phyloP scores from a whole-genome alignment of 2,888 invertebrate genomes.

The Eudemis profundana region DNA sequence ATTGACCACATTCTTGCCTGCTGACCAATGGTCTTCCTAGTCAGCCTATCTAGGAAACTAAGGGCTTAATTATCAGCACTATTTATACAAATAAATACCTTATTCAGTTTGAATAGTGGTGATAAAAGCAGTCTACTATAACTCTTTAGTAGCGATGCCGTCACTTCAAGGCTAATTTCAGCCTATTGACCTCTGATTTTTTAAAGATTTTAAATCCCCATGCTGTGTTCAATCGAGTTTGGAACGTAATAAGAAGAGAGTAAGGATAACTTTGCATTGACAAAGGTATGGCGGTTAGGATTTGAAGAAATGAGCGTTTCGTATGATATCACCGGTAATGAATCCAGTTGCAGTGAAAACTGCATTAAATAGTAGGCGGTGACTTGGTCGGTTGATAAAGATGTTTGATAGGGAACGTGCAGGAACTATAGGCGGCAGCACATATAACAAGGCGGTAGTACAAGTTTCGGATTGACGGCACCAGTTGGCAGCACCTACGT shows the following conservation, averaged over 20 bases:
- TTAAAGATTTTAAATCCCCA: not conserved
- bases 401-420: no score
- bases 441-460: no score
- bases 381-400: not conserved
- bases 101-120: not conserved
- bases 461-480: no score
- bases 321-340: constrained; percentile 26
- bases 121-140: no score
- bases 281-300: not conserved
- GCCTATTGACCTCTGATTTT: not conserved
- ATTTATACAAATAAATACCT: not conserved
- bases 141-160: not conserved
- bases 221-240: not conserved
- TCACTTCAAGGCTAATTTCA: constrained; percentile 30
- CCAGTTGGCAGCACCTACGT: no score
- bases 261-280: not conserved
- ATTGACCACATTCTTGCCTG: constrained; percentile 57
- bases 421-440: no score
- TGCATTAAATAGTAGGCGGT: constrained; percentile 3
- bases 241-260: not conserved
- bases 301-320: not conserved
- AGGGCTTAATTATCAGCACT: constrained; percentile 45
- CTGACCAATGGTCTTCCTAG: constrained; percentile 65
- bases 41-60: constrained; percentile 63
- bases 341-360: constrained; percentile 25